phyloP scores from a whole-genome alignment of 2,113 vertebrate genomes.

The Oryzias melastigma region DNA sequence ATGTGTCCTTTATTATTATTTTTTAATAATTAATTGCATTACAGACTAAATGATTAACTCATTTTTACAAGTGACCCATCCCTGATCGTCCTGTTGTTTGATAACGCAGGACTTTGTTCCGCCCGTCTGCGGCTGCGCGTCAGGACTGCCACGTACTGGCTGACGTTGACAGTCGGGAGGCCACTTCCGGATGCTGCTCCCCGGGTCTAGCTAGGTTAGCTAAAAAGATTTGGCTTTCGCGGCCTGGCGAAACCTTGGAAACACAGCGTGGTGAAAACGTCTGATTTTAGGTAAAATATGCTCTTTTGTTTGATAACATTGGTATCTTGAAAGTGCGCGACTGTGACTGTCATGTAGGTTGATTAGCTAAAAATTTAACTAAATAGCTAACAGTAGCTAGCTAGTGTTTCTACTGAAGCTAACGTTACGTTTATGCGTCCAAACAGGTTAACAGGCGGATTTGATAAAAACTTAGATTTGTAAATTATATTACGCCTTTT shows the following conservation, averaged over 20 bases:
- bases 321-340: not conserved
- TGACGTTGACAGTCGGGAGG: constrained; percentile 62
- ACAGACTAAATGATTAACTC: no score
- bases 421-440: constrained; percentile 15
- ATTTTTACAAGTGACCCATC: not conserved
- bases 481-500: no score
- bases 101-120: not conserved
- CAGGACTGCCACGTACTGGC: constrained; percentile 74
- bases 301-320: not conserved
- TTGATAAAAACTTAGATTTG: not conserved
- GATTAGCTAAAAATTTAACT: constrained; percentile 7
- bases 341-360: not conserved
- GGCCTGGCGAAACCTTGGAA: constrained; percentile 54
- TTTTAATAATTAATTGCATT: no score
- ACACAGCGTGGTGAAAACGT: constrained; percentile 57
- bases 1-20: no score
- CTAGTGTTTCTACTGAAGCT: constrained; percentile 31
- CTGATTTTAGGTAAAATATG: constrained; percentile 53
- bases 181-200: constrained; percentile 71
- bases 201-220: constrained; percentile 50
- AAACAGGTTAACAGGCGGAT: not conserved
- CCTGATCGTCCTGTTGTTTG: not conserved
- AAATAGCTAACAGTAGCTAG: constrained; percentile 27
- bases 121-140: constrained; percentile 59
- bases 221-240: constrained; percentile 40